Base-by-base conservation (phyloP, 2,113 vertebrate species). In the Phalacrocorax aristotelis region DNA sequence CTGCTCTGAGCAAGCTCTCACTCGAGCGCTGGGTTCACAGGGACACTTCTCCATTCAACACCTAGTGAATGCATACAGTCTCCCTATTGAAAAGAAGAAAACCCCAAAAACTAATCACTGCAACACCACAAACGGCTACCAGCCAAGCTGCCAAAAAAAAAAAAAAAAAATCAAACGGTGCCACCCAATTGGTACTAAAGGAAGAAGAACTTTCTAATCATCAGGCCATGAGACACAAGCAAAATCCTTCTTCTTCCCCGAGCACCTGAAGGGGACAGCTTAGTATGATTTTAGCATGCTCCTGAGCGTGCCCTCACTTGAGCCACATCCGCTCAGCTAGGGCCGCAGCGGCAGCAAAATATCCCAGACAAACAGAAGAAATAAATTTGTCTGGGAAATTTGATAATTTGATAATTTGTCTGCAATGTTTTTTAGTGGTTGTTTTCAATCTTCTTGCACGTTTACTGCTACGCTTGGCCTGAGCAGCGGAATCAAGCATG, bases 281-380 rank as follows among this genome's bases (percentile, higher is more conserved):
- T 52, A 10, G n/a, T 0, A 44, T 1, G 3, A 48, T 81, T 91
- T 80, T 11, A 18, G 25, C 1, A 1, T 14, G 21, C 38, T 40
- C 38, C n/a, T 19, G 19, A 61, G 17, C 2, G 1, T 49, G 34
- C 48, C 40, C 58, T 38, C 32, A 5, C 22, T 49, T 66, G 70
- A 71, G 32, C 55, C 54, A 15, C 0, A 1, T 57, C 51, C 0
- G 0, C 38, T 55, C 58, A 72, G 66, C 30, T 8, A 8, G 21
- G 52, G 34, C 57, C 55, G n/a, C 38, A 7, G n/a, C 49, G 26
- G 42, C 72, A 69, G 65, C n/a, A 26, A 68, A 58, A n/a, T 1
- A 60, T 23, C 52, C 38, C 21, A 16, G 27, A 9, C 14, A 64
- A 89, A n/a, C 9, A 15, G 8, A 14, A 34, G 22, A 69, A 46